These are phyloP conservation scores for Helostoma temminkii DNA, from an alignment of 2,797 vertebrate genomes.

Conservation along the genomic window DNA sequence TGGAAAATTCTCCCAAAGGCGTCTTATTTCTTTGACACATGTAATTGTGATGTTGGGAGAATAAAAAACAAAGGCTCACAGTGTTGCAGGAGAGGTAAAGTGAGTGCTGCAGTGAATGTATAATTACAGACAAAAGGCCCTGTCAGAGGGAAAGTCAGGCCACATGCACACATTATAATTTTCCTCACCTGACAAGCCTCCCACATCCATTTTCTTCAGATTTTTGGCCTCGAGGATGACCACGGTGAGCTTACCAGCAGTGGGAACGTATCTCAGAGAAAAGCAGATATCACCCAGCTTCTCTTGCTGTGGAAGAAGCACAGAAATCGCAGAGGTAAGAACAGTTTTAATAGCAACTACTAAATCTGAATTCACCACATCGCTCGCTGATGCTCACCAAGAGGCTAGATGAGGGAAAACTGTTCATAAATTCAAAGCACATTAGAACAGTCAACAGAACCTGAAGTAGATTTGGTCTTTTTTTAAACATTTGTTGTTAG, in stretches of 20 bases:
- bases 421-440: constrained; percentile 21
- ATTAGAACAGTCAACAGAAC: constrained; percentile 19
- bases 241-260: constrained; percentile 97
- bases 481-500: constrained; percentile 7
- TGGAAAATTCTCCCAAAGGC: rapidly evolving
- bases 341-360: constrained; percentile 23
- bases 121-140: constrained; percentile 65
- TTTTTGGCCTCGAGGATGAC: constrained; percentile 99
- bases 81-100: constrained; percentile 36
- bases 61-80: constrained; percentile 8
- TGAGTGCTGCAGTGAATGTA: constrained; percentile 40
- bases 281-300: constrained; percentile 99
- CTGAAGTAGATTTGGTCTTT: background rate
- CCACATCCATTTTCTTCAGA: constrained; percentile 99
- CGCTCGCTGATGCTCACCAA: constrained; percentile 35
- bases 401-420: constrained; percentile 9
- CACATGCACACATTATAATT: constrained; percentile 42
- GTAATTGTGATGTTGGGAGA: constrained; percentile 14
- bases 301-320: constrained; percentile 90
- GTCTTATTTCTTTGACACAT: constrained; percentile 1
- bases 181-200: constrained; percentile 94
- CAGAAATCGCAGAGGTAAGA: constrained; percentile 59
- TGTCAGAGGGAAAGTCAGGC: constrained; percentile 49
- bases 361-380: constrained; percentile 36
- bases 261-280: constrained; percentile 98